Conservation (phyloP, 1,140 invertebrate species). For the Drosophila kurseongensis region DNA sequence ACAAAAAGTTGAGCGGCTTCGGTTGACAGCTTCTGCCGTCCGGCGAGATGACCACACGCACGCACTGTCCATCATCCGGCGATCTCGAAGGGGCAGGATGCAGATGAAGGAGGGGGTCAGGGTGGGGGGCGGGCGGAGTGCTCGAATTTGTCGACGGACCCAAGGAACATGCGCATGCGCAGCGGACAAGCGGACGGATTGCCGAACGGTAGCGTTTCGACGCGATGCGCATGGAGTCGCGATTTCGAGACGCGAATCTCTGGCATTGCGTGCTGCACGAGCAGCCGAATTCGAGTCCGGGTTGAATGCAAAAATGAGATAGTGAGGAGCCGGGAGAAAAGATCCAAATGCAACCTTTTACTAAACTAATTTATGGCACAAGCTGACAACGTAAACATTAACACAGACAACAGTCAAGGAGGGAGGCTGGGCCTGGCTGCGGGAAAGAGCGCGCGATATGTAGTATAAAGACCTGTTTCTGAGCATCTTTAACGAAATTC, state of each 20-base stretch:
- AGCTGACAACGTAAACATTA: constrained; percentile 83
- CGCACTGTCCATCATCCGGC: constrained; percentile 65
- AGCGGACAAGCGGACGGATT: constrained; percentile 8
- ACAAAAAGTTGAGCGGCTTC: constrained; percentile 52
- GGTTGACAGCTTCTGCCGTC: constrained; percentile 45
- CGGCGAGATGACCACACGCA: constrained; percentile 60
- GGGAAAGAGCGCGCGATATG: constrained; percentile 2
- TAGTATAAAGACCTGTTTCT: constrained; percentile 71
- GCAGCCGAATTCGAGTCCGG: constrained; percentile 35
- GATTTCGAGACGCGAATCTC: constrained; percentile 27
- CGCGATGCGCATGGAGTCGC: constrained; percentile 13
- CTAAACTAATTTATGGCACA: constrained; percentile 84
- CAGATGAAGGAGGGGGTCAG: too few species aligned
- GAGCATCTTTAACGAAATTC: constrained; percentile 82
- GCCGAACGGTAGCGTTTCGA: constrained; percentile 67
- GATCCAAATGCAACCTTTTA: constrained; percentile 80
- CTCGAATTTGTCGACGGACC: constrained; percentile 60
- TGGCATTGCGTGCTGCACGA: constrained; percentile 56
- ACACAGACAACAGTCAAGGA: constrained; percentile 48
- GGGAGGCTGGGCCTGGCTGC: constrained; percentile 2
- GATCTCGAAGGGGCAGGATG: neutral
- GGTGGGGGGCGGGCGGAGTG: neutral
- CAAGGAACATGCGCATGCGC: constrained; percentile 46
- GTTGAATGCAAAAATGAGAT: constrained; percentile 33
- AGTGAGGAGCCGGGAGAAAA: constrained; percentile 13